Evolutionary conservation across 2,797 vertebrate species (phyloP), one percentile per base, ranked within the genome.

Genomic region (Sus cebifrons): DNA sequence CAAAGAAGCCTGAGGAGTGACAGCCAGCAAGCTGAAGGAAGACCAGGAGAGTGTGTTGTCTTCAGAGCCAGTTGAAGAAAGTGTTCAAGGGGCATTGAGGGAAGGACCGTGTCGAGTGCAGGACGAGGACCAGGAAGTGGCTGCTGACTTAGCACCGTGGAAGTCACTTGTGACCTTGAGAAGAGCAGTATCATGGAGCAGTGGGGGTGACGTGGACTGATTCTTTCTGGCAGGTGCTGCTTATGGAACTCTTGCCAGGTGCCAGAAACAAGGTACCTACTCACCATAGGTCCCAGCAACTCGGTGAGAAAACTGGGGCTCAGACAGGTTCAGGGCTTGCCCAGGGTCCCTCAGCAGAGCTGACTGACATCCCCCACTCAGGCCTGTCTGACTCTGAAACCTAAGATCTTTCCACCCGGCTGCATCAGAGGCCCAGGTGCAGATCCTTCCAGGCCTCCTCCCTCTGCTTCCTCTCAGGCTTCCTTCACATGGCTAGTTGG

Each of bases 11-110:
- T 13, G 54, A 85, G 83, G 60, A 68, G 78, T 96, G 85, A 23
- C 54, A 75, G 87, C 52, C 44, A 77, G 95, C 81, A 79, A 71
- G 36, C 70, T 23, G 89, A 81, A 70, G 70, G 95, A 21, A 87
- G 56, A 36, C 36, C 14, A 4, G 77, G 93, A 27, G 23, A 44
- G 49, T 20, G 21, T 29, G 60, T 87, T 11, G 14, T 94, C 70
- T 83, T 64, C 52, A 36, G 81, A 36, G 85, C 56, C 9, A 5
- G 17, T 27, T 11, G 49, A 82, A 74, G 83, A 58, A 62, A 74
- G 65, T 62, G 62, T 58, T 86, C 67, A n/a, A 36, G 77, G 68
- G 87, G 58, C 73, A 54, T 10, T 12, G 2, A 60, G 40, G 32
- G 29, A 49, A 27, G 20, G 1, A 0, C 75, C 2, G 12, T 75